Evolutionary conservation across 2,113 vertebrate species (phyloP).

Genomic region (Gracilinanus agilis): DNA sequence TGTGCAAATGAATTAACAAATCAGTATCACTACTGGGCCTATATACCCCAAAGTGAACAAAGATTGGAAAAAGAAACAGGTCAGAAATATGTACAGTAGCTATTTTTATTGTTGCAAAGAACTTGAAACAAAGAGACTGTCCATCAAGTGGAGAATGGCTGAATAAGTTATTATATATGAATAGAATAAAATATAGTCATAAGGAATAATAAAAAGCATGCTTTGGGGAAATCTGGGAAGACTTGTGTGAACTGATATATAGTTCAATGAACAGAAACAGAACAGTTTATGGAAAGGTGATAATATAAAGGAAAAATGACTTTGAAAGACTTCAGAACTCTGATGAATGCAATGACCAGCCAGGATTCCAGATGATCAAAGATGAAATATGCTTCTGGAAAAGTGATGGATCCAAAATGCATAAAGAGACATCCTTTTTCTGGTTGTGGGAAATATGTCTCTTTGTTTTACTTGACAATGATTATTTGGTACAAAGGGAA

Average conservation of each 20-base stretch:
- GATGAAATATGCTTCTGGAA: neutral
- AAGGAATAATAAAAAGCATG: neutral
- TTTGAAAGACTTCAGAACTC: neutral
- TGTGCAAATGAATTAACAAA: neutral
- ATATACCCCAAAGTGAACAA: neutral
- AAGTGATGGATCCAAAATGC: neutral
- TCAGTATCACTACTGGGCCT: neutral
- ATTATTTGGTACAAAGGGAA: neutral
- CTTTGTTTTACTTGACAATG: neutral
- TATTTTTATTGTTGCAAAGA: neutral
- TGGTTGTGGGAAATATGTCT: neutral
- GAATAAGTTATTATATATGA: neutral
- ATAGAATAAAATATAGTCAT: neutral
- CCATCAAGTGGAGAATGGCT: neutral
- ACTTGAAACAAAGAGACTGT: neutral
- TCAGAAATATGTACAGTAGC: neutral
- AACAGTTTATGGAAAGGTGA: neutral
- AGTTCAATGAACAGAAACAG: neutral
- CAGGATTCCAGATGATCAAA: neutral
- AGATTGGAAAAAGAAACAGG: neutral
- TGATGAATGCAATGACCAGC: neutral
- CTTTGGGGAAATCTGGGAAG: neutral
- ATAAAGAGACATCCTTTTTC: neutral
- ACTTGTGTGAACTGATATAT: neutral
- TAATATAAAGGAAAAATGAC: neutral